Conservation (phyloP, 2,113 vertebrate genomes). For the Blennius ocellaris region DNA sequence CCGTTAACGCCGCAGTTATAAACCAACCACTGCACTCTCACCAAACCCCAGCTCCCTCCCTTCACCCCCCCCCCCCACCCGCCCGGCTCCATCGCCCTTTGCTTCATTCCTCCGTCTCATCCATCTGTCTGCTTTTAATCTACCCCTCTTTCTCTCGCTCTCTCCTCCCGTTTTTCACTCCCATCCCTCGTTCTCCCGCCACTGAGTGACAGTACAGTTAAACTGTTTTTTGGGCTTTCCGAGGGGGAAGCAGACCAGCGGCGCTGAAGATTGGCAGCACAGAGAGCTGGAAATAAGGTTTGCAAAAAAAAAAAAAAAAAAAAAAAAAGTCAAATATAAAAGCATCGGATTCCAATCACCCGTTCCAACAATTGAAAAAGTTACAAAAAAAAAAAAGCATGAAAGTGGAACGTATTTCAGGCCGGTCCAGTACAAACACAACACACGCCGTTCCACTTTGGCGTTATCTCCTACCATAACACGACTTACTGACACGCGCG, state of each 20-base stretch:
- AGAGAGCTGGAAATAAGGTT: constrained; percentile 21
- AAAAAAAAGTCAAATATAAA: constrained; percentile 57
- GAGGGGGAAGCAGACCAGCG: constrained; percentile 42
- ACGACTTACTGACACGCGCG: neutral
- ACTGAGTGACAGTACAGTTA: constrained; percentile 70
- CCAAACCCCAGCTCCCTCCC: constrained; percentile 10
- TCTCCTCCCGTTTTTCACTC: neutral
- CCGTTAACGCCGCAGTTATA: constrained; percentile 27
- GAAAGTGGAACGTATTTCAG: constrained; percentile 5
- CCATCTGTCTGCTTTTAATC: constrained; percentile 66
- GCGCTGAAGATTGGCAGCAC: constrained; percentile 25
- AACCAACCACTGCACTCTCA: constrained; percentile 11
- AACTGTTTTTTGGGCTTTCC: constrained; percentile 61
- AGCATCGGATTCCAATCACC: constrained; percentile 20
- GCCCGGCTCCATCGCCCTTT: constrained; percentile 11
- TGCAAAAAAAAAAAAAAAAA: constrained; percentile 41
- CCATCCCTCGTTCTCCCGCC: constrained; percentile 26
- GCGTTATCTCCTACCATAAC: constrained; percentile 9
- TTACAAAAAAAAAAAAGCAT: constrained; percentile 9
- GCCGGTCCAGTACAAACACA: constrained; percentile 18
- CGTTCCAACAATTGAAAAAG: constrained; percentile 18
- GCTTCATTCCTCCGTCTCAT: constrained; percentile 42
- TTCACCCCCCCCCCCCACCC: neutral
- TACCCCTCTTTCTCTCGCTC: constrained; percentile 25
- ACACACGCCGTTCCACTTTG: neutral